Evolutionary conservation across 2,888 invertebrate genomes (phyloP).

Genomic region (Erebia palarica): DNA sequence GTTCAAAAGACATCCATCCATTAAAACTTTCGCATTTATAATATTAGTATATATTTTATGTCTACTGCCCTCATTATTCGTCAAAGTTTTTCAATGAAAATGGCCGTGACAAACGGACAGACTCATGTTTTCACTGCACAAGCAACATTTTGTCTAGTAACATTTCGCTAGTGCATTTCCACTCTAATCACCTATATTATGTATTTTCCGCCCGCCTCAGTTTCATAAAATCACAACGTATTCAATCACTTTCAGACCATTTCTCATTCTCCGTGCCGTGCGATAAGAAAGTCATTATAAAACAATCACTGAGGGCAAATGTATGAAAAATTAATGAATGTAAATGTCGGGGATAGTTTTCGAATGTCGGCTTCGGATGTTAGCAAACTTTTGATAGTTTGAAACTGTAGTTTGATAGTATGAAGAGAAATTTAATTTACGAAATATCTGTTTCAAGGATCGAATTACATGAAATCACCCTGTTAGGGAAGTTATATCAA

Average conservation of each 20-base stretch:
- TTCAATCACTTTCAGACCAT: conserved; percentile 32
- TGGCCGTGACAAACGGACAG: too few species aligned
- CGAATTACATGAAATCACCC: background rate
- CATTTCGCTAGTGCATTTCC: background rate
- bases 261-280: conserved; percentile 16
- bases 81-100: too few species aligned
- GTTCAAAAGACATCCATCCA: too few species aligned
- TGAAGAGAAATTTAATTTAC: background rate
- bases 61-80: too few species aligned
- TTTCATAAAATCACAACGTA: conserved; percentile 14
- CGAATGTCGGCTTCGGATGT: background rate
- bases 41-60: too few species aligned
- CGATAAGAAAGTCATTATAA: conserved; percentile 35
- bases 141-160: background rate
- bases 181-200: conserved; percentile 4
- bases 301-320: conserved; percentile 26
- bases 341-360: background rate
- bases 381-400: background rate
- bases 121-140: background rate
- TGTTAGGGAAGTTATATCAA: background rate
- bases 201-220: background rate
- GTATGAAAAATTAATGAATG: conserved; percentile 3
- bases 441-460: background rate
- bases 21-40: too few species aligned
- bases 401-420: background rate